Evolutionary conservation across 2,113 vertebrate species (phyloP), one percentile per base, ranked within the genome.

Genomic region (Neotoma lepida): DNA sequence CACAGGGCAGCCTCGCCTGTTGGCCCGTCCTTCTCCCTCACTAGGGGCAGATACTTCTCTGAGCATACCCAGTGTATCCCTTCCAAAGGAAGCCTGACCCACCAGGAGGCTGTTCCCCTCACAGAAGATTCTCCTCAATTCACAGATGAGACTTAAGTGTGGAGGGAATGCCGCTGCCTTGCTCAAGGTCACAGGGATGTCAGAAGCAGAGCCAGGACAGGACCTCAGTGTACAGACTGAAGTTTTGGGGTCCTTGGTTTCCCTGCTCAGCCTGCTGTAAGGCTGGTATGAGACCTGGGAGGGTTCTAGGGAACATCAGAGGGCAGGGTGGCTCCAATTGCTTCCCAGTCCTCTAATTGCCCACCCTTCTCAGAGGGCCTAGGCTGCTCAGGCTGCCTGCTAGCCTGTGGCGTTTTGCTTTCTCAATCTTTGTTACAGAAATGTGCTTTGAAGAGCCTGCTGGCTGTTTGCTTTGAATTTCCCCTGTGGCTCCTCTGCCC

Each of bases 401-500:
- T 28, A 56, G 87, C 71, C 28, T 14, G 46, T 0, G 1, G 39
- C 89, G 58, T 93, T n/a, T 33, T 66, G 13, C 46, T 24, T 70
- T 51, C 51, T 30, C 54, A 0, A 30, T 80, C 80, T 96, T 94
- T 95, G 94, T 66, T 61, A 56, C 17, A 6, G 68, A 80, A 66
- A 41, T 6, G 35, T 54, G 54, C 94, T 95, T 95, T 95, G 94
- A 96, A 94, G 91, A 87, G 78, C 63, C 91, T 77, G 74, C 91
- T 35, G 86, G 49, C 66, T 44, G n/a, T 76, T 92, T 4, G 54
- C 96, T 96, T 97, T 96, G 96, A 96, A 91, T 95, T 86, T 94
- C 68, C 61, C 35, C 18, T 41, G 92, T 66, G 44, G 78, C 73
- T 78, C n/a, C 61, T 86, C 82, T 70, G 89, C 86, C 76, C 77